Evolutionary conservation across 2,888 invertebrate genomes (phyloP).

Genomic region (Cataglyphis rosenhaueri): DNA sequence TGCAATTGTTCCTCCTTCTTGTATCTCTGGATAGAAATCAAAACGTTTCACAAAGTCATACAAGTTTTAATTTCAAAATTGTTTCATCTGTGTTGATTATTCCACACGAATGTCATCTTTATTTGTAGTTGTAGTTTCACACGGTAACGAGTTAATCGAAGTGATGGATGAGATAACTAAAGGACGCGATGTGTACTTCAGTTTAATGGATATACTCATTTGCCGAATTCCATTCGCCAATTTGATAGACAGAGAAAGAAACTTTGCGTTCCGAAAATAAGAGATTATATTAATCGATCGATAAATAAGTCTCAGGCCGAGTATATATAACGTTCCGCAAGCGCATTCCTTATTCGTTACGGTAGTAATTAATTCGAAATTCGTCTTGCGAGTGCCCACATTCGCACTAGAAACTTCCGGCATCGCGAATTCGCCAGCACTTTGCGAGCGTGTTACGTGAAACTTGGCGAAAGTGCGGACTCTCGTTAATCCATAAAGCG

Average conservation of each 20-base stretch:
- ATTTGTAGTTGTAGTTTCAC: background rate
- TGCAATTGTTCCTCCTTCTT: background rate
- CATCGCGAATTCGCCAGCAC: slow-evolving; percentile 27
- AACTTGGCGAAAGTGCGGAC: slow-evolving; percentile 57
- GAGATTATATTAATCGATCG: background rate
- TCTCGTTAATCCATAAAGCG: slow-evolving; percentile 69
- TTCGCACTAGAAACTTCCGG: slow-evolving; percentile 21
- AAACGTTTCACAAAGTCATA: background rate
- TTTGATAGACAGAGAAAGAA: background rate
- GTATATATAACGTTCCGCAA: background rate
- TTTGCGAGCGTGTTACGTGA: slow-evolving; percentile 46
- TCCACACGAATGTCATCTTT: background rate
- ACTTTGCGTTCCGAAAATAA: background rate
- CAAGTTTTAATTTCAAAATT: background rate
- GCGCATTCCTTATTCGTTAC: slow-evolving; percentile 8
- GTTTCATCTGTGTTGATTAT: background rate
- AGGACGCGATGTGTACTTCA: background rate
- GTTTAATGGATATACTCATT: background rate
- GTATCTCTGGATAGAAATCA: background rate
- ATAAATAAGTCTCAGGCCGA: background rate
- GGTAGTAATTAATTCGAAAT: slow-evolving; percentile 35
- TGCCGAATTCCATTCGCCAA: background rate
- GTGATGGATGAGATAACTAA: background rate
- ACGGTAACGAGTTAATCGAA: slow-evolving; percentile 11
- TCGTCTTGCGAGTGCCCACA: slow-evolving; percentile 25